Evolutionary conservation across 2,113 vertebrate genomes (phyloP).

Genomic region (Neotoma lepida): DNA sequence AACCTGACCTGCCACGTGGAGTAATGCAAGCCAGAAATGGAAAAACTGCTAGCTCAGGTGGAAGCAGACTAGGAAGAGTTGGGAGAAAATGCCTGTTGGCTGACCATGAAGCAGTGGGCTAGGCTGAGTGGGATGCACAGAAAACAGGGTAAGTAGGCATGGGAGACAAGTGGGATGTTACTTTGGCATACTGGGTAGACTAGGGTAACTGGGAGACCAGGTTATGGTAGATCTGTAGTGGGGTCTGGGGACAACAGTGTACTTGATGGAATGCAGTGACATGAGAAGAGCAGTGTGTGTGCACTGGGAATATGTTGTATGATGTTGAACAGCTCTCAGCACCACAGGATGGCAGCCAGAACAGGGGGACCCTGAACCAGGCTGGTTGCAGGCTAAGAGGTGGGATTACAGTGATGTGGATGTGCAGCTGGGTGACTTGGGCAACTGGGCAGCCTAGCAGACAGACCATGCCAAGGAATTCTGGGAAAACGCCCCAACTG

Average conservation of each 20-base stretch:
- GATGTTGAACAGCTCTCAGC: background rate
- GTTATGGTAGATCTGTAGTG: background rate
- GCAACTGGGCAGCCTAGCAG: background rate
- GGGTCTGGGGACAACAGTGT: background rate
- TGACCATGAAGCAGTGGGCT: background rate
- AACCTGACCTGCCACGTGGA: background rate
- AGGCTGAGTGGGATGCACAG: background rate
- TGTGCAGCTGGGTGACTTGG: background rate
- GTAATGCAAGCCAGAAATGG: too few species aligned
- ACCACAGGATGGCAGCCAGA: background rate
- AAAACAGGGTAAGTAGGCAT: background rate
- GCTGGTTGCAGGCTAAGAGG: background rate
- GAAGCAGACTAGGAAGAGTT: background rate
- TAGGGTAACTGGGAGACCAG: background rate
- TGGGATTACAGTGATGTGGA: background rate
- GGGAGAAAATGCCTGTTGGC: background rate
- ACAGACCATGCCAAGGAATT: background rate
- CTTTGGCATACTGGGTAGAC: background rate
- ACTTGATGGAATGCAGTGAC: background rate
- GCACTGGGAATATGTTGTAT: background rate
- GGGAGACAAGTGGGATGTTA: background rate
- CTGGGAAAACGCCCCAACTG: background rate
- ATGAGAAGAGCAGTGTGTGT: background rate
- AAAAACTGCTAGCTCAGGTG: background rate
- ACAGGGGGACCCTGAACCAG: background rate